These are phyloP conservation scores for Colius striatus DNA, from an alignment of 2,113 vertebrate genomes.

Conservation along the genomic window DNA sequence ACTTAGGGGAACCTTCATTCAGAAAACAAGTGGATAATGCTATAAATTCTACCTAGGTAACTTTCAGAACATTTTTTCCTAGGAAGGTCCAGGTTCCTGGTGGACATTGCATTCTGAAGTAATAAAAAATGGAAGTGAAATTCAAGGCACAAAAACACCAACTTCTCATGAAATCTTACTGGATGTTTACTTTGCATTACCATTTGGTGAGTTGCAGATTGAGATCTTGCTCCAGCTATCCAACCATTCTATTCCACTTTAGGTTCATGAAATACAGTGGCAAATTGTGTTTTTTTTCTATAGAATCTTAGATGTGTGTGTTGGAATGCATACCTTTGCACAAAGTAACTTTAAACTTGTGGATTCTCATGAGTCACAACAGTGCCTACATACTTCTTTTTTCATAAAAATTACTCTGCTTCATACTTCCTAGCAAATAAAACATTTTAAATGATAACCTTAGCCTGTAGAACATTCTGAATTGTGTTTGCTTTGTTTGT, in stretches of 20 bases:
- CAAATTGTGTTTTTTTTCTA: neutral
- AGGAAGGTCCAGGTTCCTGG: constrained; percentile 74
- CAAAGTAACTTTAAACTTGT: neutral
- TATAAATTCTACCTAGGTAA: neutral
- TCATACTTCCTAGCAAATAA: neutral
- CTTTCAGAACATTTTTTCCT: neutral
- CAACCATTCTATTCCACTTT: neutral
- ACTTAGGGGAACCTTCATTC: neutral
- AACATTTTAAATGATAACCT: neutral
- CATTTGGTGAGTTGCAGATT: constrained; percentile 54
- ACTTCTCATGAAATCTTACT: constrained; percentile 67
- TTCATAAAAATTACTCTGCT: neutral
- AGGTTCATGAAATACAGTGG: neutral
- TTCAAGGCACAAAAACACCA: constrained; percentile 63
- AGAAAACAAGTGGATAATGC: neutral
- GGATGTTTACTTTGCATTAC: constrained; percentile 66
- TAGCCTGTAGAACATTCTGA: no score
- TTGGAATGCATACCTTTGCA: neutral
- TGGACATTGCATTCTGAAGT: constrained; percentile 70
- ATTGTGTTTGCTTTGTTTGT: neutral
- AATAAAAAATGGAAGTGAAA: constrained; percentile 57
- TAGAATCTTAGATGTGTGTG: neutral
- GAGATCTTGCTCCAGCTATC: neutral
- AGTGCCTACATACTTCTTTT: neutral
- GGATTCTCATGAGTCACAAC: neutral